A percentile compares a stretch with the other conserved stretches of the same genome.
Evolutionary conservation across 2,888 invertebrate genomes (phyloP).

Genomic region (Dicyrtoma fusca): DNA sequence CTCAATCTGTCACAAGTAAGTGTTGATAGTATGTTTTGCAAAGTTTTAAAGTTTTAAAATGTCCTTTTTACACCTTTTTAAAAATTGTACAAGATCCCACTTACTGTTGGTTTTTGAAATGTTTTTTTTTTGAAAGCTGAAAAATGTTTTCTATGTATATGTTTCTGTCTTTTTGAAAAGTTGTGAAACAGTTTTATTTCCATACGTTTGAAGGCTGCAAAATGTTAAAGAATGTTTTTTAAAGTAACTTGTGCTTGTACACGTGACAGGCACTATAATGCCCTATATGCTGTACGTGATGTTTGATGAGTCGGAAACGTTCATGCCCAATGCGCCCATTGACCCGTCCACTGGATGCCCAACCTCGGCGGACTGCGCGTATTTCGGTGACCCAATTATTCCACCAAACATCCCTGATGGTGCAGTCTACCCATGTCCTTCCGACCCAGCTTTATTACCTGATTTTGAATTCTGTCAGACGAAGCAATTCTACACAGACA

Average conservation of each 20-base stretch:
- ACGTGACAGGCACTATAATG: background rate
- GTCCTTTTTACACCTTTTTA: no score
- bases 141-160: no score
- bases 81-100: no score
- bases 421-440: background rate
- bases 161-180: no score
- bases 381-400: background rate
- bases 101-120: no score
- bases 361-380: background rate
- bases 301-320: constrained; percentile 2
- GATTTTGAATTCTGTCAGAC: background rate
- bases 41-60: background rate
- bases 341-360: constrained; percentile 4
- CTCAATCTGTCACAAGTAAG: background rate
- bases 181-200: no score
- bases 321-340: background rate
- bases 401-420: no score
- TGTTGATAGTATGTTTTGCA: no score
- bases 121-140: no score
- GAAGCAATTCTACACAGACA: background rate
- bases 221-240: no score
- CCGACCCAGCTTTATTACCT: background rate
- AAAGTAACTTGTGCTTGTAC: no score
- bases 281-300: constrained; percentile 14
- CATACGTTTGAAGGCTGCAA: no score